phyloP scores from a whole-genome alignment of 2,888 invertebrate species.

The Adelphocoris suturalis region DNA sequence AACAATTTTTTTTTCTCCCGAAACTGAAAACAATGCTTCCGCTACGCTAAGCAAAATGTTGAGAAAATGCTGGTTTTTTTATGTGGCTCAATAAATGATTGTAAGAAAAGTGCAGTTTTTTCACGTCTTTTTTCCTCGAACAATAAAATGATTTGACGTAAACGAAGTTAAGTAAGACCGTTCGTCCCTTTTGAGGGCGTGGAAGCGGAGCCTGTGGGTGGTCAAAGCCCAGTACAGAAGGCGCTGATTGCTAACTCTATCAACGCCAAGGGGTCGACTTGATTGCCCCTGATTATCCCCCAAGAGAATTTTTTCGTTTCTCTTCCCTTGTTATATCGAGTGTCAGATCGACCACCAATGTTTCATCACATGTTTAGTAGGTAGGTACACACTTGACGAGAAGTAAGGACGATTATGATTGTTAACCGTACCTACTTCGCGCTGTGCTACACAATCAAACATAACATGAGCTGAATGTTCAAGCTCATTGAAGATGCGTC shows the following conservation, averaged over 20 bases:
- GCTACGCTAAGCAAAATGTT: no score
- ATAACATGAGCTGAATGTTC: no score
- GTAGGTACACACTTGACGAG: no score
- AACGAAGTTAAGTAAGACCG: constrained; percentile 53
- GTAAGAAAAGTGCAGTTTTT: neutral
- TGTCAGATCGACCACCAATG: neutral
- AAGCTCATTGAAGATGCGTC: no score
- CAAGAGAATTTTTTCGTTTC: constrained; percentile 41
- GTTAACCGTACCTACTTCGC: no score
- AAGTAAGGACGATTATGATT: no score
- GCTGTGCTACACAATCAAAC: no score
- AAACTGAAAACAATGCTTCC: no score
- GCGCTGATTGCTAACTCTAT: constrained; percentile 66
- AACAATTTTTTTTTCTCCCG: no score
- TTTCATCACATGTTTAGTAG: neutral
- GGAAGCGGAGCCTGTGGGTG: constrained; percentile 40
- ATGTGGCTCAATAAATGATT: no score
- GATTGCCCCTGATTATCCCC: constrained; percentile 64
- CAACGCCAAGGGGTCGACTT: constrained; percentile 51
- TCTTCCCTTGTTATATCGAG: neutral
- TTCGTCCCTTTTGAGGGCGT: constrained; percentile 19
- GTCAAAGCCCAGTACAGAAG: constrained; percentile 44
- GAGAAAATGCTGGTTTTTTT: no score
- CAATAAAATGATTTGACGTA: constrained; percentile 66
- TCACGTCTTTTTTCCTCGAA: neutral